Evolutionary conservation across 2,888 invertebrate species (phyloP).

Genomic region (Dexiosoma caninum): DNA sequence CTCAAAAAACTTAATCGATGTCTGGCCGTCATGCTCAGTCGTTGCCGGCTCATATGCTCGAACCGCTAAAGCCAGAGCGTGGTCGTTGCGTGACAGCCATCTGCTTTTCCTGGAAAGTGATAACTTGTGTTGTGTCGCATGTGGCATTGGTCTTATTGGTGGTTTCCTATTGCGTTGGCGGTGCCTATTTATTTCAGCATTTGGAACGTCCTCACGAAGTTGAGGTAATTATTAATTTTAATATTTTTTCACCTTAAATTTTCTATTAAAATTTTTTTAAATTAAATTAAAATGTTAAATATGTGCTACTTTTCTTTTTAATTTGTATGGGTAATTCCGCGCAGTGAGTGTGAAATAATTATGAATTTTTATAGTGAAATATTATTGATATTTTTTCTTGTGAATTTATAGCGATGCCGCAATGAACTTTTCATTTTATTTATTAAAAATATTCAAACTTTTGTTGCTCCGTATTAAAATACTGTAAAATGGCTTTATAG

Average conservation of each 20-base stretch:
- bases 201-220: slow-evolving; percentile 87
- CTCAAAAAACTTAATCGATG: slow-evolving; percentile 65
- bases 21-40: slow-evolving; percentile 75
- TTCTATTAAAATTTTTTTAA: too few species aligned
- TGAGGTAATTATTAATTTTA: slow-evolving; percentile 79
- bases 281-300: too few species aligned
- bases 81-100: slow-evolving; percentile 75
- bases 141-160: slow-evolving; percentile 91
- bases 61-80: slow-evolving; percentile 71
- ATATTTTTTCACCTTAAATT: background rate
- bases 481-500: too few species aligned
- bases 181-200: slow-evolving; percentile 89
- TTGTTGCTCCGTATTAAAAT: too few species aligned
- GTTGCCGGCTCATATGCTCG: slow-evolving; percentile 74
- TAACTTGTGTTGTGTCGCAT: slow-evolving; percentile 92
- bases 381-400: too few species aligned
- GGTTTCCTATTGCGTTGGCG: slow-evolving; percentile 92
- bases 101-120: slow-evolving; percentile 83
- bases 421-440: too few species aligned
- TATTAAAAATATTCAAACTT: too few species aligned
- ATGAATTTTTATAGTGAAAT: too few species aligned
- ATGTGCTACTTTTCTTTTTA: too few species aligned
- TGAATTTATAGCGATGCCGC: too few species aligned
- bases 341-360: too few species aligned
- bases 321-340: too few species aligned